phyloP scores from a whole-genome alignment of 2,888 invertebrate genomes.

The Drosophila testacea region DNA sequence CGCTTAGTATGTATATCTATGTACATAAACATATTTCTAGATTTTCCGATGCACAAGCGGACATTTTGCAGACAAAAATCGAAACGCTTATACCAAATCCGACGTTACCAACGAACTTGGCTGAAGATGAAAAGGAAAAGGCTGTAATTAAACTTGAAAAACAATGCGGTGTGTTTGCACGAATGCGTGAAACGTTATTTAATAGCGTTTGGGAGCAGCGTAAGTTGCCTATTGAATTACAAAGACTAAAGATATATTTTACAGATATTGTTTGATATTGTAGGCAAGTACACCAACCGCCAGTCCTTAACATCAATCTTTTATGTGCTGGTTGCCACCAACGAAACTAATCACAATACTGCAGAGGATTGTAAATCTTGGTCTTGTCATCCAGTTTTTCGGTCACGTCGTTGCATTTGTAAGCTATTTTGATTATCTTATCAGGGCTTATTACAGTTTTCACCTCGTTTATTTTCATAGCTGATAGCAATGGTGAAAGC shows the following conservation, averaged over 20 bases:
- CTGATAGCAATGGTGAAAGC: slow-evolving; percentile 20
- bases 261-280: slow-evolving; percentile 3
- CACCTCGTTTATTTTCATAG: slow-evolving; percentile 19
- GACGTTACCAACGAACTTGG: not conserved
- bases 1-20: not conserved
- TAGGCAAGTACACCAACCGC: slow-evolving; percentile 82
- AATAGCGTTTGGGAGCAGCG: slow-evolving; percentile 81
- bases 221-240: slow-evolving; percentile 46
- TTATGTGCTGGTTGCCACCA: slow-evolving; percentile 77
- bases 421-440: slow-evolving; percentile 27
- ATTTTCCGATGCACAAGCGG: slow-evolving; percentile 44
- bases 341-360: slow-evolving; percentile 39
- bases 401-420: slow-evolving; percentile 82
- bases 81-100: slow-evolving; percentile 67
- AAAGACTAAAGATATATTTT: not conserved
- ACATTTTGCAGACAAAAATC: slow-evolving; percentile 62
- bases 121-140: not conserved
- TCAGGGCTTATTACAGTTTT: not conserved
- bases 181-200: slow-evolving; percentile 60
- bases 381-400: slow-evolving; percentile 81
- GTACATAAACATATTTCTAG: slow-evolving; percentile 44
- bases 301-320: slow-evolving; percentile 79
- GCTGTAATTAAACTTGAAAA: not conserved
- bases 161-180: slow-evolving; percentile 14
- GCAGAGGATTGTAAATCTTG: slow-evolving; percentile 57